Percentiles rank a stretch among this genome's conserved stretches.
These are phyloP conservation scores for Kradibia gibbosae DNA, from an alignment of 1,140 invertebrate species.

Conservation along the genomic window DNA sequence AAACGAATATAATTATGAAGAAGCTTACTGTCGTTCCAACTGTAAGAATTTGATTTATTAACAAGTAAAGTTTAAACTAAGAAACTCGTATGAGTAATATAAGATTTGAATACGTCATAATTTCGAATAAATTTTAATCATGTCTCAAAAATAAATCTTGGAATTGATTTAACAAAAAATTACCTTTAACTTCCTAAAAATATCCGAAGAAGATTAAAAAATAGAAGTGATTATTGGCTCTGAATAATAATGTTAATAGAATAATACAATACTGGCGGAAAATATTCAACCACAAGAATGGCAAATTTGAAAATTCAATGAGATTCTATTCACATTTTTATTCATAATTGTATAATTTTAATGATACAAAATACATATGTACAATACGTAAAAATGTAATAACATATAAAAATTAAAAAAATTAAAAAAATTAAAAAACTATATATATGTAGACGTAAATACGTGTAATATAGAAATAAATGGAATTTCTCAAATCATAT, in stretches of 20 bases:
- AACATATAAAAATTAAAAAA: too few species aligned
- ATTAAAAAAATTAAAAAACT: too few species aligned
- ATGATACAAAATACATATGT: too few species aligned
- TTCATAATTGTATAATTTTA: too few species aligned
- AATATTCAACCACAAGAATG: conserved; percentile 8
- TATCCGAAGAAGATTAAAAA: neutral
- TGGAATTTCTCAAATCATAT: conserved; percentile 14
- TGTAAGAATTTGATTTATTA: conserved; percentile 38
- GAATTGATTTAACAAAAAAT: conserved; percentile 17
- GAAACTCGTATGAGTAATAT: conserved; percentile 19
- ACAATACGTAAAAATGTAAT: too few species aligned
- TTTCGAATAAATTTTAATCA: neutral
- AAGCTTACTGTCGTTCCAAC: conserved; percentile 16
- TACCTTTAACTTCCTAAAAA: neutral
- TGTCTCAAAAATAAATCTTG: conserved; percentile 31
- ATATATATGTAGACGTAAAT: too few species aligned
- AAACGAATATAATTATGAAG: conserved; percentile 38
- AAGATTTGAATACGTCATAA: neutral
- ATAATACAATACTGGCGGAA: neutral
- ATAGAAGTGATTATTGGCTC: neutral
- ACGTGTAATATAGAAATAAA: neutral
- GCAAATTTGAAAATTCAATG: neutral
- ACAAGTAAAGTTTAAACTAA: conserved; percentile 16
- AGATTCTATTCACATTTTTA: neutral
- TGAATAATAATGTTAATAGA: neutral